phyloP scores from a whole-genome alignment of 2,888 invertebrate genomes.

The Diaprepes abbreviatus region DNA sequence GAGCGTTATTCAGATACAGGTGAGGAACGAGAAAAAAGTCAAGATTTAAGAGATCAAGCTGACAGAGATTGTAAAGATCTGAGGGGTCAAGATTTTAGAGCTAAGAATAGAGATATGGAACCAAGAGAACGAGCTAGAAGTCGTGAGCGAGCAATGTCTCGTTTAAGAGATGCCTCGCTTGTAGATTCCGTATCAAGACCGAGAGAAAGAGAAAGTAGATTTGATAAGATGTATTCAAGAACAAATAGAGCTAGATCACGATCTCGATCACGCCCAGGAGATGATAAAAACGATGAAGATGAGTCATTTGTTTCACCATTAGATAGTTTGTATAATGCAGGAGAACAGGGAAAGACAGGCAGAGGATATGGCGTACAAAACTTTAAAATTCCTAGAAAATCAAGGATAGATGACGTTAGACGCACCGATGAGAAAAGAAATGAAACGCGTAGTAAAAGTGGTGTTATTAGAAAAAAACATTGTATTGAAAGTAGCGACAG shows the following conservation, averaged over 20 bases:
- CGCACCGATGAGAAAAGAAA: slow-evolving; percentile 35
- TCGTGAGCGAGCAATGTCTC: slow-evolving; percentile 7
- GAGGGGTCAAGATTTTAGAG: slow-evolving; percentile 9
- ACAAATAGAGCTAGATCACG: slow-evolving; percentile 46
- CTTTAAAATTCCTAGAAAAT: slow-evolving; percentile 71
- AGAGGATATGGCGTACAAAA: slow-evolving; percentile 69
- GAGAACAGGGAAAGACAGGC: slow-evolving; percentile 65
- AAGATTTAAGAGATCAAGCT: neutral
- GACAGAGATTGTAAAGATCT: neutral
- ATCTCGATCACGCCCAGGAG: slow-evolving; percentile 38
- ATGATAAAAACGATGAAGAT: slow-evolving; percentile 49
- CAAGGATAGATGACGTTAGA: slow-evolving; percentile 16
- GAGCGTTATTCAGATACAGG: neutral
- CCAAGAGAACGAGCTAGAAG: slow-evolving; percentile 3
- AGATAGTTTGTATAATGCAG: slow-evolving; percentile 68
- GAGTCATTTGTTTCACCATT: slow-evolving; percentile 68
- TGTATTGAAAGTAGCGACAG: slow-evolving; percentile 25
- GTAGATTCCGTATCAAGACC: slow-evolving; percentile 25
- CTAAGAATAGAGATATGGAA: slow-evolving; percentile 17
- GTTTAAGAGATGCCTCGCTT: neutral
- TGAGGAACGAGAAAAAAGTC: neutral
- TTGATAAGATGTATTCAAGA: slow-evolving; percentile 52
- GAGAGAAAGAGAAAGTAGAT: slow-evolving; percentile 31
- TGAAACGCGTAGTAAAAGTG: slow-evolving; percentile 2
- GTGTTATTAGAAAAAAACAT: neutral